These are phyloP conservation scores for Dasyprocta punctata DNA, from an alignment of 2,113 vertebrate species.

Conservation along the genomic window DNA sequence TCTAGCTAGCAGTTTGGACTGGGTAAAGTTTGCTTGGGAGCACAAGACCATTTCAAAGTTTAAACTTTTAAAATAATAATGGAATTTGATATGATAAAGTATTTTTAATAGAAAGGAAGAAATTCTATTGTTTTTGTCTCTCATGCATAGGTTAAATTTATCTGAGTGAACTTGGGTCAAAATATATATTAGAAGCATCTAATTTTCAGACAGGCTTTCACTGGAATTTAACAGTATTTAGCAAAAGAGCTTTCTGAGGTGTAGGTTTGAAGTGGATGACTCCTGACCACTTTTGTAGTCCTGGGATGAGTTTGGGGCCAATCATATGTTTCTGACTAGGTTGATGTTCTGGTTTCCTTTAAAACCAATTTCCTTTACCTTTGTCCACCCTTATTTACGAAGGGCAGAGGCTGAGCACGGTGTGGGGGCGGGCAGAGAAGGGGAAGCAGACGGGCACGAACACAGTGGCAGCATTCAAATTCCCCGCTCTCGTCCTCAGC, in stretches of 20 bases:
- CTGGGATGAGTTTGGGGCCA: neutral
- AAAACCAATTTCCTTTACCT: conserved; percentile 26
- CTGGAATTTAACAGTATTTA: neutral
- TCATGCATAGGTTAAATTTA: conserved; percentile 8
- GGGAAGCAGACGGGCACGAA: neutral
- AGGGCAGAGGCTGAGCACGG: neutral
- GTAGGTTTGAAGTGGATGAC: neutral
- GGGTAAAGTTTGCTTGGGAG: conserved; percentile 40
- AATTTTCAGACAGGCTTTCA: neutral
- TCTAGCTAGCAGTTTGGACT: neutral
- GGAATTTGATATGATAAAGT: conserved; percentile 32
- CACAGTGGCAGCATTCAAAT: too few relatives aligned
- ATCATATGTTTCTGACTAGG: neutral
- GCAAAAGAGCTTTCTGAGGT: neutral
- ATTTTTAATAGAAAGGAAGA: conserved; percentile 58
- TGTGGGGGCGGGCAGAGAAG: neutral
- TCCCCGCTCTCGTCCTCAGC: neutral
- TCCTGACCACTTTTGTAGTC: neutral
- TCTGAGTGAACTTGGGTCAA: neutral
- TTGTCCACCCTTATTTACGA: neutral
- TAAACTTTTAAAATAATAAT: conserved; percentile 59
- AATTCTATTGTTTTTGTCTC: conserved; percentile 14
- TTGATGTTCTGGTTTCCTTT: neutral
- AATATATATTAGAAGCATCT: neutral
- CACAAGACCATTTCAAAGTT: conserved; percentile 25